These are phyloP conservation scores for Silurus asotus DNA, from an alignment of 2,113 vertebrate species.

Conservation along the genomic window DNA sequence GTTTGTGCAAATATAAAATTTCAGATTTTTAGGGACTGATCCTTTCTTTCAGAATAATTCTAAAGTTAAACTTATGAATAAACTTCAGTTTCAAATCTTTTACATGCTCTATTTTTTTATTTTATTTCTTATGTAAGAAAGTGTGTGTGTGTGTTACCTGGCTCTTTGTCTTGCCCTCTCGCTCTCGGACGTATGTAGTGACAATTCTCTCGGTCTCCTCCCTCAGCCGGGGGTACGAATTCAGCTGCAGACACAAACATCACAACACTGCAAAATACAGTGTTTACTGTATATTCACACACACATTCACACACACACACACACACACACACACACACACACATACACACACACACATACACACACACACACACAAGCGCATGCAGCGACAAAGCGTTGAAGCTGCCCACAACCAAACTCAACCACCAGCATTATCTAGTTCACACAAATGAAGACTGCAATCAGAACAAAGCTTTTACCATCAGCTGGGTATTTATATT, in stretches of 20 bases:
- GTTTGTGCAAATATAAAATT: no score
- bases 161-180: no score
- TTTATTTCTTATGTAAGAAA: no score
- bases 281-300: background rate
- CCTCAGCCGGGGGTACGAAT: conserved; percentile 86
- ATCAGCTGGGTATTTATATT: conserved; percentile 56
- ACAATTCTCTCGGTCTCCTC: conserved; percentile 96
- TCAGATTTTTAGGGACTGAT: no score
- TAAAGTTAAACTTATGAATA: background rate
- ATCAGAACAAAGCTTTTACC: conserved; percentile 20
- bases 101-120: conserved; percentile 52
- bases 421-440: background rate
- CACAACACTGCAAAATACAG: conserved; percentile 56
- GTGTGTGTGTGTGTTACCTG: conserved; percentile 49
- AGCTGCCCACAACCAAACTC: conserved; percentile 3
- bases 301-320: background rate
- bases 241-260: conserved; percentile 73
- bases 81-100: no score
- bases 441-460: conserved; percentile 6
- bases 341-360: background rate
- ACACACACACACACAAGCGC: background rate
- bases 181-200: conserved; percentile 57
- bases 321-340: background rate
- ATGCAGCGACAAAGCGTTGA: background rate
- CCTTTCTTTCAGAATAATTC: conserved; percentile 59